Conservation (phyloP, 1,140 invertebrate species). For the Calycopis cecrops region DNA sequence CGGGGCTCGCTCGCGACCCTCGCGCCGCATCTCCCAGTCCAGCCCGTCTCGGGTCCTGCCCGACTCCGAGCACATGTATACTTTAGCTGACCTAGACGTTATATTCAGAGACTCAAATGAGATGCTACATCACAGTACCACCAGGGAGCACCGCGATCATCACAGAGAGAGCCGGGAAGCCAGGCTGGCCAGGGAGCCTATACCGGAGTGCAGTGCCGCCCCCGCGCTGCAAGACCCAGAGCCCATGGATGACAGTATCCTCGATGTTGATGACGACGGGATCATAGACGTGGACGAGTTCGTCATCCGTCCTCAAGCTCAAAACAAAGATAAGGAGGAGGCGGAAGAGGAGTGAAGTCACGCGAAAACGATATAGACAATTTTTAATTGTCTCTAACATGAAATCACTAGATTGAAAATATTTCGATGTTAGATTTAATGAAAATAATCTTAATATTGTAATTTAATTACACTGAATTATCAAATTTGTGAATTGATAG, state of each 20-base stretch:
- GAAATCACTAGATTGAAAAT: neutral
- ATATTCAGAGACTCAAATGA: slow-evolving; percentile 39
- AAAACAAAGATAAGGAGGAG: neutral
- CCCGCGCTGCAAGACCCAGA: neutral
- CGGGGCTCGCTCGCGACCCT: slow-evolving; percentile 29
- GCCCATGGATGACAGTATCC: slow-evolving; percentile 1
- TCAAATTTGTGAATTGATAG: neutral
- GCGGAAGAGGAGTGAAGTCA: neutral
- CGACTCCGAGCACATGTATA: slow-evolving; percentile 38
- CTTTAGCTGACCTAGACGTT: slow-evolving; percentile 41
- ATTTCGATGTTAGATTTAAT: neutral
- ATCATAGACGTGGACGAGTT: slow-evolving; percentile 1
- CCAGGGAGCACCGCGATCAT: neutral
- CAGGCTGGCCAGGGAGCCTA: neutral
- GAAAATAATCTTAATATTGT: neutral
- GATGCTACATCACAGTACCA: neutral
- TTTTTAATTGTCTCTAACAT: neutral
- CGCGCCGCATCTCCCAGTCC: slow-evolving; percentile 42
- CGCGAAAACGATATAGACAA: neutral
- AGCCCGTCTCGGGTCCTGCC: slow-evolving; percentile 46
- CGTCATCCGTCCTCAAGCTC: neutral
- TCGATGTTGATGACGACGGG: slow-evolving; percentile 1
- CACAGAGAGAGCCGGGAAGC: neutral
- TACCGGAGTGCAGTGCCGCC: slow-evolving; percentile 2
- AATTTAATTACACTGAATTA: neutral